Evolutionary conservation across 2,888 invertebrate genomes (phyloP), one percentile per base, ranked within the genome.

Genomic region (Argyra leucocephala): DNA sequence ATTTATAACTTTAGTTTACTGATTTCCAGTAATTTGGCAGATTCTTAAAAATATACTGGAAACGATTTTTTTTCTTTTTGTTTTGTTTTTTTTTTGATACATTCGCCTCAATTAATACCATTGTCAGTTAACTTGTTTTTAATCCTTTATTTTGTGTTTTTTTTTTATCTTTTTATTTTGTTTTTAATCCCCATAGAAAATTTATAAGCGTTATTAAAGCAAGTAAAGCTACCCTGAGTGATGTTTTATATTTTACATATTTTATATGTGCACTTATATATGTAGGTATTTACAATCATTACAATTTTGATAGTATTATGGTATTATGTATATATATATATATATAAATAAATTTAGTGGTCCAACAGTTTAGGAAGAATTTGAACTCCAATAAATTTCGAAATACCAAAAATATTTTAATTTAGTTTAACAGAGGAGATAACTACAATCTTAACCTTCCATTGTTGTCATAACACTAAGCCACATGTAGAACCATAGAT

Each of bases 71-170:
- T n/a, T 37, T 37, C 7, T 15, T 10, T 37, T 37, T 37, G 5
- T 37, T 6, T 37, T 48, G 12, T 48, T 15, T n/a, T 48, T 48
- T n/a, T 48, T 48, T 48, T 48, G 48, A 15, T 12, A 48, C 48
- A n/a, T 48, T 48, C 48, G 48, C 48, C 48, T 48, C 48, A 48
- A 48, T 48, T 48, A 48, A 48, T 48, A 48, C 48, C 48, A 48
- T 48, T 48, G 48, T 48, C 48, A 48, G 48, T 48, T 48, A 48
- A 48, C 48, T 48, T 48, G 48, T 48, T 48, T 48, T 48, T 48
- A 48, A 48, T 48, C 48, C 48, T 48, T 48, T 48, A 18, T 37
- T 48, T 48, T 48, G 18, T 48, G 12, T 9, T 48, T 48, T 9
- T 48, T 48, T 48, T 48, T 15, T n/a, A 48, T 48, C 18, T 48